These are phyloP conservation scores for Cremastinae sp. DNA, from an alignment of 2,888 invertebrate genomes.

Conservation along the genomic window DNA sequence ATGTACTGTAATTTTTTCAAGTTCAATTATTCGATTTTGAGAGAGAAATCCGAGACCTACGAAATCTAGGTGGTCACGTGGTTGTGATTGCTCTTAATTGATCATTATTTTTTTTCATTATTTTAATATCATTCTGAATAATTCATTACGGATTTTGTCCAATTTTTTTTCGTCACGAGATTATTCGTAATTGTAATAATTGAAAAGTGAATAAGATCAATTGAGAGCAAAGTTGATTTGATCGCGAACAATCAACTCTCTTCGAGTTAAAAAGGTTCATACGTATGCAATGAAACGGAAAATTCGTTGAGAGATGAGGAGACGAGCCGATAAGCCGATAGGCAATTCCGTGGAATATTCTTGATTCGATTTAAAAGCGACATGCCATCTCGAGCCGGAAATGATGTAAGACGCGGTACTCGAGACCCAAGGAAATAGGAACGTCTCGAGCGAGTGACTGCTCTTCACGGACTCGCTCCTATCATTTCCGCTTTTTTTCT, in stretches of 20 bases:
- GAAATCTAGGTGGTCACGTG: too few relatives aligned
- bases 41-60: too few relatives aligned
- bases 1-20: too few relatives aligned
- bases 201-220: conserved; percentile 17
- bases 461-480: conserved; percentile 65
- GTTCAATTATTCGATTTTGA: too few relatives aligned
- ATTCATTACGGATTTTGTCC: too few relatives aligned
- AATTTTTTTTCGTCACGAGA: too few relatives aligned
- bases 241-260: conserved; percentile 65
- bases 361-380: conserved; percentile 80
- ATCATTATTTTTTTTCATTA: not conserved
- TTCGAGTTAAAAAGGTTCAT: conserved; percentile 66
- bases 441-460: conserved; percentile 75
- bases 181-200: conserved; percentile 28
- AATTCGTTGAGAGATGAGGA: conserved; percentile 8
- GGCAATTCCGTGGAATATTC: conserved; percentile 78
- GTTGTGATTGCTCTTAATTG: too few relatives aligned
- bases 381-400: conserved; percentile 80
- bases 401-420: conserved; percentile 78
- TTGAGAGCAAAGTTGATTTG: conserved; percentile 38
- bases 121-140: too few relatives aligned
- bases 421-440: conserved; percentile 72
- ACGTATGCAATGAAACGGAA: conserved; percentile 40
- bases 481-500: conserved; percentile 70
- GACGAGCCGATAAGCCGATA: conserved; percentile 54